Conservation (phyloP, 2,797 vertebrate genomes). For the Silurus aristotelis region DNA sequence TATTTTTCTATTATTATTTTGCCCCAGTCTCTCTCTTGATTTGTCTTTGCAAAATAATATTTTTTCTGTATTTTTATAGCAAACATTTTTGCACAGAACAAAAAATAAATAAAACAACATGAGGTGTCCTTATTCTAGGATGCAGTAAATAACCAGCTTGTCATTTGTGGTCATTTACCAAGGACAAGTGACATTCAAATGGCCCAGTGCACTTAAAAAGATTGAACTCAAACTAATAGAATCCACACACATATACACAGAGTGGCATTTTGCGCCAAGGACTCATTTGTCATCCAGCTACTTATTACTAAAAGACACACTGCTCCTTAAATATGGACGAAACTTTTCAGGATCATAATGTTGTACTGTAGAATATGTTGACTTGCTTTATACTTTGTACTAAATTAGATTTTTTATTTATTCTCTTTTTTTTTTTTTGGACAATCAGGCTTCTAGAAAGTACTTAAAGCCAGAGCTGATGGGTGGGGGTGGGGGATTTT, state of each 20-base stretch:
- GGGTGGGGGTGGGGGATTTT: conserved; percentile 23
- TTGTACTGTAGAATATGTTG: conserved; percentile 28
- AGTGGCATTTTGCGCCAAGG: conserved; percentile 56
- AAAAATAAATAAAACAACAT: not conserved
- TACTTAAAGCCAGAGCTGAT: conserved; percentile 35
- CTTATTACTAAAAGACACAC: conserved; percentile 67
- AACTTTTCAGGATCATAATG: conserved; percentile 49
- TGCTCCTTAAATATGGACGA: conserved; percentile 57
- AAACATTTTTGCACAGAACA: not conserved
- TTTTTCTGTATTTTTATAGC: not conserved
- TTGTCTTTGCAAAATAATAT: not conserved
- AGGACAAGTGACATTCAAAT: conserved; percentile 69
- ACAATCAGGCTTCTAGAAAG: conserved; percentile 26
- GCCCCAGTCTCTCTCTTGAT: not conserved
- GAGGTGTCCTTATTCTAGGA: conserved; percentile 17
- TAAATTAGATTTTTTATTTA: not conserved
- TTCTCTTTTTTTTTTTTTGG: not conserved
- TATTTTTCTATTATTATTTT: too few relatives aligned
- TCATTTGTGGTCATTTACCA: conserved; percentile 65
- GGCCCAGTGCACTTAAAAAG: conserved; percentile 66
- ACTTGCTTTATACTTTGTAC: conserved; percentile 30
- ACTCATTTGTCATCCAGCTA: conserved; percentile 59
- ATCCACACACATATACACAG: conserved; percentile 18
- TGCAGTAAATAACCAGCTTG: conserved; percentile 65
- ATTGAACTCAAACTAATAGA: conserved; percentile 62